Evolutionary conservation across 1,140 invertebrate genomes (phyloP), one percentile per base, ranked within the genome.

Genomic region (Zaprionus camerounensis): DNA sequence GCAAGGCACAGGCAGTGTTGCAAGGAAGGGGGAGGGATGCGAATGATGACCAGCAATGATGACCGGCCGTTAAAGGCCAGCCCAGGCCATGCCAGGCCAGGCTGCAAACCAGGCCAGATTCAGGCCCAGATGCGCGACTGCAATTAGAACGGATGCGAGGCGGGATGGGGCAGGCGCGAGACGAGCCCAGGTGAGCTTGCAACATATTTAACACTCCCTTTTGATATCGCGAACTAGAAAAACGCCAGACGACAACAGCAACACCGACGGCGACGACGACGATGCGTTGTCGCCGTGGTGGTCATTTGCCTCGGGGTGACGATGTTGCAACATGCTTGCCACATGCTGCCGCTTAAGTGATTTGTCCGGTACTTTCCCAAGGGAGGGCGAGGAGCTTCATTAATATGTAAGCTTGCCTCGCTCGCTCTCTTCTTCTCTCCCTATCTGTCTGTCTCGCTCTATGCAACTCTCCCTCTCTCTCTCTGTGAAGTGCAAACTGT

Each of bases 141-240:
- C 68, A 76, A 76, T 76, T 76, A 76, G 68, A 76, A 64, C 68
- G 73, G 34, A 38, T 49, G 59, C 44, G n/a, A 11, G 22, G 44
- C 22, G 64, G 7, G 12, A 20, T 3, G 46, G 28, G 34, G n/a
- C 38, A 59, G 31, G 38, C n/a, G 11, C n/a, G 44, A 34, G 1
- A 17, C 4, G 58, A 28, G 38, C 22, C 44, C 74, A 36, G 69
- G 55, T 63, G 66, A 68, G 76, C 71, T 81, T 84, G 84, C 84
- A 88, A 84, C 84, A 87, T 87, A 87, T 87, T 87, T 87, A 87
- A 88, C 84, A 87, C 84, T 87, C 84, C 81, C 78, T 83, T 76
- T 73, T 72, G 56, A 71, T 71, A 58, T 66, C 67, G 67, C 82
- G 65, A 79, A 86, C 82, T 85, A 85, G 82, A 85, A 80, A 84